These are phyloP conservation scores for Hermodice carunculata DNA, from an alignment of 2,888 invertebrate genomes.

Conservation along the genomic window DNA sequence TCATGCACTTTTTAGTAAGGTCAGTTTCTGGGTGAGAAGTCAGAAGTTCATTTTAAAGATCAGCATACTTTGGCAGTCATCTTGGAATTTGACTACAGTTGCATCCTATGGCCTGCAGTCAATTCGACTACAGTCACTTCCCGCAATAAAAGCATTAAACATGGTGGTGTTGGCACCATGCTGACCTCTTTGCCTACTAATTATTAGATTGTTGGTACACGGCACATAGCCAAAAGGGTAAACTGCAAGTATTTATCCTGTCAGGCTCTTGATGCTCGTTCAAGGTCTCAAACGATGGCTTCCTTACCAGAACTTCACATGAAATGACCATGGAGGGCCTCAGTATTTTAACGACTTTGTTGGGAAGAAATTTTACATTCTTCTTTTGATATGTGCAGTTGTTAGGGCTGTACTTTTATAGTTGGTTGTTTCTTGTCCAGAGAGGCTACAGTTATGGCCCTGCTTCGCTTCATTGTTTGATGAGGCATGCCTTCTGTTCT, in stretches of 20 bases:
- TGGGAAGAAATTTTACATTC: not conserved
- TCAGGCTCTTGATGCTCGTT: not conserved
- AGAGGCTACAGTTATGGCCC: not conserved
- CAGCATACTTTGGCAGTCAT: no score
- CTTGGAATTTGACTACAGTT: no score
- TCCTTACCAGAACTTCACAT: not conserved
- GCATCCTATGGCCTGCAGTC: no score
- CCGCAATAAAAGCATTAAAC: no score
- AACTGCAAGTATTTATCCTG: not conserved
- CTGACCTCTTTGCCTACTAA: not conserved
- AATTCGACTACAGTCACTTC: no score
- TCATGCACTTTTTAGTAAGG: no score
- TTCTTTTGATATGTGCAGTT: not conserved
- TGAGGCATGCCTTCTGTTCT: not conserved
- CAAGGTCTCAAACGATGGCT: not conserved
- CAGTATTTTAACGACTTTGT: not conserved
- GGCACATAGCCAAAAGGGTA: not conserved
- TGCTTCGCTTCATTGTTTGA: not conserved
- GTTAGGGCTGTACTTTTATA: not conserved
- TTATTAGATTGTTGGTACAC: not conserved
- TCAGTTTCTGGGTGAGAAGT: no score
- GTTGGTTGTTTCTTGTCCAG: not conserved
- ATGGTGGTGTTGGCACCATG: not conserved
- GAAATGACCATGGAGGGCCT: not conserved
- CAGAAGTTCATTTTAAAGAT: no score